phyloP scores from a whole-genome alignment of 1,140 invertebrate genomes.

The Conus betulinus region DNA sequence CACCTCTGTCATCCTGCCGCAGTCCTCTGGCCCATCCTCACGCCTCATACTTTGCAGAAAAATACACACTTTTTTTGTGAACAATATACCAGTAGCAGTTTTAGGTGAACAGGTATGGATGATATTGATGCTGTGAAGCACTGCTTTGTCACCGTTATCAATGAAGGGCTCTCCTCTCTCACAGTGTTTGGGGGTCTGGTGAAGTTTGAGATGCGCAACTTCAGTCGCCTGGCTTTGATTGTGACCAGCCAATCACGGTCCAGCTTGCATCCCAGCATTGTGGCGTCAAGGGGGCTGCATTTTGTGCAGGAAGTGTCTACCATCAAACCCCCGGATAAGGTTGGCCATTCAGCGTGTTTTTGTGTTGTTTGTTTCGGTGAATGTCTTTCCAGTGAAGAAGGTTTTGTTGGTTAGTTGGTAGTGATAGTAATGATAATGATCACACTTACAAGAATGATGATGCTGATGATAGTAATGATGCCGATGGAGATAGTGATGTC shows the following conservation, averaged over 20 bases:
- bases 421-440: no score
- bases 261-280: conserved; percentile 81
- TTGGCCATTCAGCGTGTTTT: conserved; percentile 38
- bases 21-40: no score
- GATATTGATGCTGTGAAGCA: no score
- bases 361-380: background rate
- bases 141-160: conserved; percentile 31
- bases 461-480: no score
- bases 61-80: background rate
- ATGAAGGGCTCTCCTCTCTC: conserved; percentile 32
- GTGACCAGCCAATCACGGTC: conserved; percentile 80
- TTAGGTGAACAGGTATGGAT: no score
- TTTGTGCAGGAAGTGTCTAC: conserved; percentile 81
- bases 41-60: no score
- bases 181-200: conserved; percentile 79
- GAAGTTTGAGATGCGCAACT: conserved; percentile 77
- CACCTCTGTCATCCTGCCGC: no score
- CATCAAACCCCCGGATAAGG: conserved; percentile 77
- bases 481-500: no score
- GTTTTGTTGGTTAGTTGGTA: no score
- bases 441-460: no score
- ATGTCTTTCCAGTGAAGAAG: no score
- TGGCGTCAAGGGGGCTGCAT: conserved; percentile 80
- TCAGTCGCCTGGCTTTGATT: conserved; percentile 79
- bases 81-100: background rate